Conservation (phyloP, 2,113 vertebrate genomes). For the Plestiodon gilberti region DNA sequence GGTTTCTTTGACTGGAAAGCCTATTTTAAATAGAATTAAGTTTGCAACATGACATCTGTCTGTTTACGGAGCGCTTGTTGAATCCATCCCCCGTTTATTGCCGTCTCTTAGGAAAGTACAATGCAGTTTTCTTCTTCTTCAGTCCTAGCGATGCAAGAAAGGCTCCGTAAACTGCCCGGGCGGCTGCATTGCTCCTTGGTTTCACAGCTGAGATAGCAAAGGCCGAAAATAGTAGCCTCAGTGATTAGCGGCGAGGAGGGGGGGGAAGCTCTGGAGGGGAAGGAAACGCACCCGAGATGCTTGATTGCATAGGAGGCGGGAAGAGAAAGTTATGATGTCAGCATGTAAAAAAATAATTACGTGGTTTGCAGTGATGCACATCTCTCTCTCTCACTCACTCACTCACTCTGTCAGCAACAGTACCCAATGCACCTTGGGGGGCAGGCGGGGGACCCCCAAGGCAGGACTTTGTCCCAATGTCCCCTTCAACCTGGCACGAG, state of each 20-base stretch:
- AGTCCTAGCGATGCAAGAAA: neutral
- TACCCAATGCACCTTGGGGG: too few species aligned
- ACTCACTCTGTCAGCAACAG: too few species aligned
- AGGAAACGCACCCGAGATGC: neutral
- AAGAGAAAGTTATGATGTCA: neutral
- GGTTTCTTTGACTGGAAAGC: neutral
- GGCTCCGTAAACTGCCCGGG: neutral
- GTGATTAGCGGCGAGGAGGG: neutral
- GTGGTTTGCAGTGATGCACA: too few species aligned
- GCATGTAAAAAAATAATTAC: neutral
- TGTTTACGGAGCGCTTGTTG: neutral
- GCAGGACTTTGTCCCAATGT: too few species aligned
- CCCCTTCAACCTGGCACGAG: too few species aligned
- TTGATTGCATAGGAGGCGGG: neutral
- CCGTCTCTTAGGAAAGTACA: fast-evolving
- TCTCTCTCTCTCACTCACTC: too few species aligned
- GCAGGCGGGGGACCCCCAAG: too few species aligned
- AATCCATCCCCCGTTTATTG: neutral
- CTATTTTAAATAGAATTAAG: neutral
- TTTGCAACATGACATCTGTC: neutral
- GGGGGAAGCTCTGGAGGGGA: neutral
- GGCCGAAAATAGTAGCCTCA: neutral
- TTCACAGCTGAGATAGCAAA: neutral
- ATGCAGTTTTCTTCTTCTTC: neutral
- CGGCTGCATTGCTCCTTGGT: neutral